Conservation (phyloP, 2,797 vertebrate species). For the Myotis pilosus region DNA sequence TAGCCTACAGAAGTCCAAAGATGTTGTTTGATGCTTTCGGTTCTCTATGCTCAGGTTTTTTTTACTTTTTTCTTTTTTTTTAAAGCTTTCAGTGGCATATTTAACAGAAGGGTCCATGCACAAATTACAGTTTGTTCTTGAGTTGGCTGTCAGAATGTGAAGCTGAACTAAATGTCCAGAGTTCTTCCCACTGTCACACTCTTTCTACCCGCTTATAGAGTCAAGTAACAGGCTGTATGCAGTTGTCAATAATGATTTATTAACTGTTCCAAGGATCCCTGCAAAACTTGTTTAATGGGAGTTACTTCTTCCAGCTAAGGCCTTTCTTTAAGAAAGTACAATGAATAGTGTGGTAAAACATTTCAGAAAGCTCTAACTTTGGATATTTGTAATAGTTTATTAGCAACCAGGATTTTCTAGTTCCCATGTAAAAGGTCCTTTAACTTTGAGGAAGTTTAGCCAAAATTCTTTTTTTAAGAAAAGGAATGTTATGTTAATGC, state of each 20-base stretch:
- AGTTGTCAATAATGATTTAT: neutral
- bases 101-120: constrained; percentile 34
- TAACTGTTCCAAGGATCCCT: neutral
- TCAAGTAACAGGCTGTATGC: constrained; percentile 33
- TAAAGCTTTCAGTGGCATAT: constrained; percentile 3
- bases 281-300: neutral
- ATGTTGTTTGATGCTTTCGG: neutral
- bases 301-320: neutral
- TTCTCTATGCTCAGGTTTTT: neutral
- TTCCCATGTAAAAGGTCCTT: neutral
- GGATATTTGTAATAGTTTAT: constrained; percentile 3
- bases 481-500: neutral
- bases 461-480: neutral
- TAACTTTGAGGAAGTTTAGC: neutral
- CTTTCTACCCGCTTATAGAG: neutral
- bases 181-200: neutral
- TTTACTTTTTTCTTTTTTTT: neutral
- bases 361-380: neutral
- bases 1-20: neutral
- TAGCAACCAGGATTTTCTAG: neutral
- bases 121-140: constrained; percentile 57
- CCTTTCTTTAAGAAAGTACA: neutral
- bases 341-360: neutral
- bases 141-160: constrained; percentile 2
- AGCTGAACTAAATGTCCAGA: constrained; percentile 44